Percentiles rank a stretch among this genome's conserved stretches.
phyloP scores from a whole-genome alignment of 2,888 invertebrate species.

The Drosophila falleni region DNA sequence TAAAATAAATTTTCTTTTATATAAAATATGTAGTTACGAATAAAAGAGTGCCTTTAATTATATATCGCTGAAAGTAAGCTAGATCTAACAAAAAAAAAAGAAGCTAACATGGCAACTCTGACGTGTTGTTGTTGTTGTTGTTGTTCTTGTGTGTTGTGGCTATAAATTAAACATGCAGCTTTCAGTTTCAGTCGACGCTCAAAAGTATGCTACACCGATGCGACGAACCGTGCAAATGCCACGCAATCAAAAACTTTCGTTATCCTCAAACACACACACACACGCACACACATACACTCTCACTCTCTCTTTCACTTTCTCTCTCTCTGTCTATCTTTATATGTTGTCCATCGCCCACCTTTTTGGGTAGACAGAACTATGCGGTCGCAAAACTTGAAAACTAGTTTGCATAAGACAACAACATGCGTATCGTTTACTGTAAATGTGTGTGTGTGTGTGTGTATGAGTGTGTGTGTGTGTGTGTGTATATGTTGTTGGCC shows the following conservation, averaged over 20 bases:
- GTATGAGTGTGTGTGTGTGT: neutral
- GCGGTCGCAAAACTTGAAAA: conserved; percentile 78
- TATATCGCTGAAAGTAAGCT: too few relatives aligned
- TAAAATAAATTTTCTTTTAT: too few relatives aligned
- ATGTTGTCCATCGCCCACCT: conserved; percentile 48
- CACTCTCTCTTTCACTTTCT: neutral
- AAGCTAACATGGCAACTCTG: neutral
- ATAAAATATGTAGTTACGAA: too few relatives aligned
- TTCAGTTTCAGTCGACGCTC: conserved; percentile 39
- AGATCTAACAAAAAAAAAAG: too few relatives aligned
- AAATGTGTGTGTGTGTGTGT: conserved; percentile 3
- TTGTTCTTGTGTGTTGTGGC: conserved; percentile 26
- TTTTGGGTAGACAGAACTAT: conserved; percentile 44
- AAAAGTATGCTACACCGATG: conserved; percentile 64
- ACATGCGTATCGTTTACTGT: conserved; percentile 7
- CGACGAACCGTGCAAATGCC: conserved; percentile 76
- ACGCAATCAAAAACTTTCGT: conserved; percentile 62
- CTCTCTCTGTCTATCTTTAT: neutral
- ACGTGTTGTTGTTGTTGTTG: conserved; percentile 8
- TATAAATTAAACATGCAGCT: conserved; percentile 75
- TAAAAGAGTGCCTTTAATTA: too few relatives aligned
- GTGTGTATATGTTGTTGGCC: conserved; percentile 12
- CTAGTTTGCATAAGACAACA: conserved; percentile 68
- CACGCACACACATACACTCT: neutral
- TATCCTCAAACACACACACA: conserved; percentile 13